A percentile compares a stretch with the other conserved stretches of the same genome.
These are phyloP conservation scores for Eueremaeus valkanovi DNA, from an alignment of 2,888 invertebrate genomes.

Conservation along the genomic window DNA sequence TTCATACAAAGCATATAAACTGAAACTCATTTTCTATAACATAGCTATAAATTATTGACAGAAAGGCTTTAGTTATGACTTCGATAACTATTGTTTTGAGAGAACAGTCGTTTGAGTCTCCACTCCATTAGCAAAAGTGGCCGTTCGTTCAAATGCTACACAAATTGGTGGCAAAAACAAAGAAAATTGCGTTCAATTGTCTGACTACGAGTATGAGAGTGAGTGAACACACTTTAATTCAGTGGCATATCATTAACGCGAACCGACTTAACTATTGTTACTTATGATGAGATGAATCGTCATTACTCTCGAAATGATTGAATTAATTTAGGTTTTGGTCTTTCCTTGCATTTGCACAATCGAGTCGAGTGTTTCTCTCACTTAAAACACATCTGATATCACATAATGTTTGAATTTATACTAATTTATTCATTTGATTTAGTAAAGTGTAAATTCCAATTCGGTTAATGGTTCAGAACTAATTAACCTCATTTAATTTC, in stretches of 20 bases:
- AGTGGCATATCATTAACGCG: not conserved
- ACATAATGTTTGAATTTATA: not conserved
- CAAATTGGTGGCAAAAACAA: not conserved
- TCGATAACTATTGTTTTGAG: slow-evolving; percentile 5
- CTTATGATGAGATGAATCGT: not conserved
- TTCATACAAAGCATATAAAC: not conserved
- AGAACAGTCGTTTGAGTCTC: not conserved
- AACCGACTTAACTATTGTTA: not conserved
- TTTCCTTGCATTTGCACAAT: not conserved
- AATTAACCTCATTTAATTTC: not conserved
- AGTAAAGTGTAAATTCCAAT: not conserved
- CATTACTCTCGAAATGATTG: not conserved
- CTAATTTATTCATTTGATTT: not conserved
- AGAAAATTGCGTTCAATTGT: not conserved
- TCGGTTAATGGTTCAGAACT: not conserved
- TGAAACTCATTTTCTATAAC: not conserved
- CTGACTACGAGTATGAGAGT: not conserved
- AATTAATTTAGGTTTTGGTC: slow-evolving; percentile 4
- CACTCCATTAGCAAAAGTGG: slow-evolving; percentile 4
- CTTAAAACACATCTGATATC: not conserved
- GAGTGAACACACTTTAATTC: not conserved
- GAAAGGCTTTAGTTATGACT: not conserved
- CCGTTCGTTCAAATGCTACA: not conserved
- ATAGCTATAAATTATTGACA: not conserved
- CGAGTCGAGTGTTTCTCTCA: not conserved